These are phyloP conservation scores for Drosophila ironensis DNA, from an alignment of 1,140 invertebrate species.

Conservation along the genomic window DNA sequence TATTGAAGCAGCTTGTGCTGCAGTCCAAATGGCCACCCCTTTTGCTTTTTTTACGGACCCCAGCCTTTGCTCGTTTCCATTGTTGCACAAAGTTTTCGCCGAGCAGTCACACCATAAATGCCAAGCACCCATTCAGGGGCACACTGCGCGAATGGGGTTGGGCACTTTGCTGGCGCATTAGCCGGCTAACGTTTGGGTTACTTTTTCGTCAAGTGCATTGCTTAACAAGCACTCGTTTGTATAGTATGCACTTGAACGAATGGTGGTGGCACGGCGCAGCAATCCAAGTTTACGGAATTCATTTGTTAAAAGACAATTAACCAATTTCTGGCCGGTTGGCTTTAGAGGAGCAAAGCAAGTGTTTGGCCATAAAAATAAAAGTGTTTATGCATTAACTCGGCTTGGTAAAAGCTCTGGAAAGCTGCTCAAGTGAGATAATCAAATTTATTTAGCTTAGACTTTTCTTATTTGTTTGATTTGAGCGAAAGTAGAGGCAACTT, in stretches of 20 bases:
- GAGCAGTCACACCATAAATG: slow-evolving; percentile 61
- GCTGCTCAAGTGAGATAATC: too few relatives aligned
- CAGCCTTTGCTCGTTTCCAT: too few relatives aligned
- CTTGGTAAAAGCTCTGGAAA: too few relatives aligned
- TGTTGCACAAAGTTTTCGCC: slow-evolving; percentile 57
- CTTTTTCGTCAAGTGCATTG: not conserved
- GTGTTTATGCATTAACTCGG: too few relatives aligned
- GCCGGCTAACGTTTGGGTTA: not conserved
- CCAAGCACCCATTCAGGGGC: slow-evolving; percentile 54
- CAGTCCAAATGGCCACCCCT: slow-evolving; percentile 38
- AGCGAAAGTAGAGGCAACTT: too few relatives aligned
- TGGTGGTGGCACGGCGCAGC: not conserved
- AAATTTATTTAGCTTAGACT: too few relatives aligned
- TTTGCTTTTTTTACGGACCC: not conserved
- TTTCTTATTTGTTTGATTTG: too few relatives aligned
- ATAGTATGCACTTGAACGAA: slow-evolving; percentile 6
- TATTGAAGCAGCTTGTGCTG: slow-evolving; percentile 36
- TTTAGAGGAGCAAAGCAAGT: not conserved
- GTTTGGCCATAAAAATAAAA: not conserved
- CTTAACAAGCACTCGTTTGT: not conserved
- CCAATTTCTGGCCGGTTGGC: not conserved
- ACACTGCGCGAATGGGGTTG: not conserved
- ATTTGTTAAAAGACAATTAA: slow-evolving; percentile 1
- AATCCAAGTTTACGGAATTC: not conserved
- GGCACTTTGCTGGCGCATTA: not conserved